These are phyloP conservation scores for Glyphotaelius pellucidus DNA, from an alignment of 2,888 invertebrate genomes.

Conservation along the genomic window DNA sequence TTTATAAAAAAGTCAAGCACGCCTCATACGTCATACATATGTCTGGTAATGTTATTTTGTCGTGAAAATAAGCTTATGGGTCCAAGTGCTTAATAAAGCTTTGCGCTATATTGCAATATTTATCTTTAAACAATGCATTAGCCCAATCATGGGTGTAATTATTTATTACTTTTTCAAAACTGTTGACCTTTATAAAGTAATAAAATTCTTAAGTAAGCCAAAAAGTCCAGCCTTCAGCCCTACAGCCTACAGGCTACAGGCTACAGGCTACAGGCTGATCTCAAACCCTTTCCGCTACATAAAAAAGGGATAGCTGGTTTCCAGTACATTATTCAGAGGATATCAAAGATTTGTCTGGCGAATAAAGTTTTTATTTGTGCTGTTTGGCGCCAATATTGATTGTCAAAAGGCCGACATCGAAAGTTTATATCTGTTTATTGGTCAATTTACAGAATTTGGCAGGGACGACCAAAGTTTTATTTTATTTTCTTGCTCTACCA, in stretches of 20 bases:
- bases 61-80: no score
- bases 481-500: neutral
- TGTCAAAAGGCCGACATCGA: conserved; percentile 12
- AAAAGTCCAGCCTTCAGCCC: neutral
- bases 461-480: neutral
- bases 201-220: neutral
- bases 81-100: no score
- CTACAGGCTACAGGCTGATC: neutral
- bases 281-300: neutral
- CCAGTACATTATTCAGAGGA: neutral
- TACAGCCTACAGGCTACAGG: neutral
- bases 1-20: no score
- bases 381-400: conserved; percentile 25
- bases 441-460: neutral
- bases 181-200: neutral
- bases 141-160: no score
- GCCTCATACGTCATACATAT: no score
- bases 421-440: conserved; percentile 20
- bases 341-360: neutral
- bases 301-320: neutral
- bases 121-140: no score
- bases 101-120: no score
- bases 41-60: no score
- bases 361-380: neutral
- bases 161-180: neutral